Evolutionary conservation across 2,797 vertebrate genomes (phyloP), one percentile per base, ranked within the genome.

Genomic region (Falco columbarius): DNA sequence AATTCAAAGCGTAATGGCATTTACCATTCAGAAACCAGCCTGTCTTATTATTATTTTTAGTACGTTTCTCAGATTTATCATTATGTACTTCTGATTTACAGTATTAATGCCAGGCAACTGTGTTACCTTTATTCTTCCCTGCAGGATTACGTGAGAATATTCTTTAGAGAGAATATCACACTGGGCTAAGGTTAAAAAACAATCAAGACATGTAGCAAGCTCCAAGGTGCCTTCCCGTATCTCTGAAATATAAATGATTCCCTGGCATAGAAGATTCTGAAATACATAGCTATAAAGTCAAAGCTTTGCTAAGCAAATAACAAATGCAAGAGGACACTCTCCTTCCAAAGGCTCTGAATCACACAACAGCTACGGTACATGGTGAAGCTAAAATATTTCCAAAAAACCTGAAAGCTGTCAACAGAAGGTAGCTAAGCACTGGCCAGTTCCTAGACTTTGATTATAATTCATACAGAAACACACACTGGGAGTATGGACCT

Each of bases 291-390:
- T 94, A 94, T 95, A 97, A 97, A 97, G 92, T 81, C 88, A 96
- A 67, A 95, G 83, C 70, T 96, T 94, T 95, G 81, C 95, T 95
- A 97, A 97, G 92, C 92, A 98, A 98, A 92, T 95, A 98, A 97
- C 87, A 97, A 95, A 97, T 93, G 96, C 90, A 96, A 89, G 62
- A 84, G 38, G 91, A 95, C 97, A 89, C 49, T 72, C 62, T 95
- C 72, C 84, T 96, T 96, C 74, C 84, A 91, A 49, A 95, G 77
- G 92, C 59, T 75, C 77, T 97, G 97, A 97, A 97, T 98, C 95
- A 97, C 15, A 2, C 29, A 6, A 96, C 90, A 97, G 93, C 59
- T 92, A 55, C 13, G 4, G 49, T 55, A 87, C 38, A 83, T 18
- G 4, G 4, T n/a, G 18, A 92, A 95, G 79, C 66, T 88, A 80